Evolutionary conservation across 2,888 invertebrate genomes (phyloP), one percentile per base, ranked within the genome.

Genomic region (Drosophila mayaguana): DNA sequence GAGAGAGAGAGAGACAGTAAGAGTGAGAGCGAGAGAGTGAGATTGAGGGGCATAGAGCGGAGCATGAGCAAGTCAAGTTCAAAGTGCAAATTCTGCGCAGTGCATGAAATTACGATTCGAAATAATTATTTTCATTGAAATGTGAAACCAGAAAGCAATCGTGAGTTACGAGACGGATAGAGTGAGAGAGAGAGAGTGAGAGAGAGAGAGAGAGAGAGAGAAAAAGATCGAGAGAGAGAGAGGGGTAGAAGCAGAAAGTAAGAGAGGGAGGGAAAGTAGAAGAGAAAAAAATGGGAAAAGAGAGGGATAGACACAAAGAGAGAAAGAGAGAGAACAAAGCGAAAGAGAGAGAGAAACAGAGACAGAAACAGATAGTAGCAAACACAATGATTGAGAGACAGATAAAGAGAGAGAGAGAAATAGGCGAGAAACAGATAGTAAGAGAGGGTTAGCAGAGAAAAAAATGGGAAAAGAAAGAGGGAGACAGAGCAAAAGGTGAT

Each of bases 1-100:
- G 32, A 11, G 28, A 22, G 46, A 3, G 22, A 1, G 45, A 22
- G 22, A n/a, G 54, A 20, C 22, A 28, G 16, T 20, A 22, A 56
- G 50, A 25, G 9, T 40, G 28, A 54, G 32, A 38, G n/a, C 20
- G 40, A 22, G 32, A 11, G 28, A 22, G 46, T 8, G 22, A 1
- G 45, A 22, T 2, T 0, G 12, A 9, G 40, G 11, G 20, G 32
- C 34, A 38, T n/a, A 14, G 34, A 43, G 40, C 2, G 42, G 36
- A 14, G 22, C 14, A 18, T 36, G 28, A 64, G 38, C 16, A 54
- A 25, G 57, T 9, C 61, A 75, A 69, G 64, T 72, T 76, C 68
- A 65, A 72, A 76, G 63, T 62, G 68, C 72, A 20, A 43, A 40
- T 22, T 48, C 28, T 14, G 18, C 8, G 14, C 54, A 40, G 11